phyloP scores from a whole-genome alignment of 2,797 vertebrate species.

The Gymnodraco acuticeps region DNA sequence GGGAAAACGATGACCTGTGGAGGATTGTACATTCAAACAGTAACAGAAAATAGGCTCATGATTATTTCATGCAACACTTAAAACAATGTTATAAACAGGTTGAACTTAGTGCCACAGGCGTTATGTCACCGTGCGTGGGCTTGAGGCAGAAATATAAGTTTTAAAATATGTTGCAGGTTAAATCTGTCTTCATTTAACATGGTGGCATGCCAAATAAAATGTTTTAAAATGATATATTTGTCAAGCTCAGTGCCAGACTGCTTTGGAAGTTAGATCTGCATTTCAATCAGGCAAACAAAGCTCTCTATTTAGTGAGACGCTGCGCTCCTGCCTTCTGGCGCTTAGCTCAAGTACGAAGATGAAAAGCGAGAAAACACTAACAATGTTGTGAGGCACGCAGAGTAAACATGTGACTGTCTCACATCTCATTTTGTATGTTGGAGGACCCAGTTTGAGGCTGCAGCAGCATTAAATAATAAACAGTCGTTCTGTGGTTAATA shows the following conservation, averaged over 20 bases:
- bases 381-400: slow-evolving; percentile 26
- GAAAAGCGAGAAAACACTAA: slow-evolving; percentile 49
- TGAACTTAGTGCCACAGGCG: neutral
- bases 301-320: slow-evolving; percentile 39
- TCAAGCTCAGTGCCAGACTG: neutral
- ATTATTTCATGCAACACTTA: slow-evolving; percentile 59
- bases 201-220: neutral
- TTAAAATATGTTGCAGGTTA: neutral
- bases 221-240: slow-evolving; percentile 3
- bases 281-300: slow-evolving; percentile 59
- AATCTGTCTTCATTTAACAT: slow-evolving; percentile 18
- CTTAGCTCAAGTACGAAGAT: slow-evolving; percentile 40
- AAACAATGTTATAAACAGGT: slow-evolving; percentile 31
- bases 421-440: slow-evolving; percentile 16
- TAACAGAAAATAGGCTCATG: slow-evolving; percentile 35
- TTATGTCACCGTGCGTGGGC: neutral
- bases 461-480: slow-evolving; percentile 40
- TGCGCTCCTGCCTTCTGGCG: slow-evolving; percentile 15
- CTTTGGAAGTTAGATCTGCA: slow-evolving; percentile 38
- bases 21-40: slow-evolving; percentile 22
- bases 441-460: slow-evolving; percentile 27
- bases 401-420: slow-evolving; percentile 39
- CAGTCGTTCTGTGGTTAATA: slow-evolving; percentile 13
- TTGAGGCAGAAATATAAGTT: neutral
- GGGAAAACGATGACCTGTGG: slow-evolving; percentile 50